phyloP scores from a whole-genome alignment of 2,797 vertebrate species.

The Yasuhikotakia modesta region DNA sequence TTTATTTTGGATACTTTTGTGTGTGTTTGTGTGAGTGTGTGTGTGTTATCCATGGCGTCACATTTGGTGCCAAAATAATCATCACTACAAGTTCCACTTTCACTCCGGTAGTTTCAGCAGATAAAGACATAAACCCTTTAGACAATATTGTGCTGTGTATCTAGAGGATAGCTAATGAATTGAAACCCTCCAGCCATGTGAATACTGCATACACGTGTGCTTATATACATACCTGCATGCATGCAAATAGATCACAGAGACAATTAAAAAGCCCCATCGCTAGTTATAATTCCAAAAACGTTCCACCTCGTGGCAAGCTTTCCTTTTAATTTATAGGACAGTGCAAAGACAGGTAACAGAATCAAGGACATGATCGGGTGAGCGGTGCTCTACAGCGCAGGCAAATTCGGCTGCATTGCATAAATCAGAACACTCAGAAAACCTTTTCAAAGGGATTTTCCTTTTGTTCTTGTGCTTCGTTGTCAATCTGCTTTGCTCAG shows the following conservation, averaged over 20 bases:
- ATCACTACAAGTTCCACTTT: not conserved
- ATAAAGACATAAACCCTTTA: slow-evolving; percentile 15
- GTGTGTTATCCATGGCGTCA: slow-evolving; percentile 11
- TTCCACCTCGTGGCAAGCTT: not conserved
- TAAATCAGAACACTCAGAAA: not conserved
- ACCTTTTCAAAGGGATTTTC: not conserved
- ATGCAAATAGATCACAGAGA: not conserved
- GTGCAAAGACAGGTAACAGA: not conserved
- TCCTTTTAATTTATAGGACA: not conserved
- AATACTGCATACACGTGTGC: not conserved
- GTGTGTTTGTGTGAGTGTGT: too few species aligned
- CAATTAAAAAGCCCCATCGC: not conserved
- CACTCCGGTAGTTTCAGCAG: slow-evolving; percentile 7
- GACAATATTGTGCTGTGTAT: not conserved
- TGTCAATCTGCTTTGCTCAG: slow-evolving; percentile 1
- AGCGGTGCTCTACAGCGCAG: not conserved
- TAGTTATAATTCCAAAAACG: slow-evolving; percentile 14
- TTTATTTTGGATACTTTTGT: too few species aligned
- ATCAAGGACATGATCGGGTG: not conserved
- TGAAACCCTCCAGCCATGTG: slow-evolving; percentile 13
- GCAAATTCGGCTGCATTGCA: not conserved
- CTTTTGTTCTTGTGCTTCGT: not conserved
- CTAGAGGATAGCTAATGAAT: slow-evolving; percentile 2
- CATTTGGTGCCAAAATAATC: slow-evolving; percentile 8
- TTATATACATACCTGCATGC: slow-evolving; percentile 12